Percentiles rank a stretch among this genome's conserved stretches.
phyloP scores from a whole-genome alignment of 2,113 vertebrate genomes.

The Chelonoidis abingdonii region DNA sequence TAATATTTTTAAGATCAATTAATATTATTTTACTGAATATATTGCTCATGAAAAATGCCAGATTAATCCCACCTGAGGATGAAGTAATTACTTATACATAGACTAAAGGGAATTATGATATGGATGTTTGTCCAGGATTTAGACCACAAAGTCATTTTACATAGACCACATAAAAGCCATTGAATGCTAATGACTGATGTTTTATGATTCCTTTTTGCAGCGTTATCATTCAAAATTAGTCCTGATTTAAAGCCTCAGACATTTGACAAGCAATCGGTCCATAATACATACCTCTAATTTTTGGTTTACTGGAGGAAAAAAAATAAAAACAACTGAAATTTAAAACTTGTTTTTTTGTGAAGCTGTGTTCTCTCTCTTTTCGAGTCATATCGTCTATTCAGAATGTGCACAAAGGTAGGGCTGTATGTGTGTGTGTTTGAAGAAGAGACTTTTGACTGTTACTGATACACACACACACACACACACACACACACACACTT shows the following conservation, averaged over 20 bases:
- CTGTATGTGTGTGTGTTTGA: background rate
- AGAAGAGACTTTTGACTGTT: background rate
- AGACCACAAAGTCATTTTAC: background rate
- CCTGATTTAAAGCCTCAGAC: conserved; percentile 1
- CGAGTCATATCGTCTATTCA: background rate
- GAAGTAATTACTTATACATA: background rate
- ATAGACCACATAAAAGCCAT: background rate
- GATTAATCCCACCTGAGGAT: background rate
- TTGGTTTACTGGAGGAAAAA: conserved; percentile 19
- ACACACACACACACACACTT: background rate
- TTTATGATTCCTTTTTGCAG: background rate
- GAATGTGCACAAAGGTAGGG: background rate
- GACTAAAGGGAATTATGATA: background rate
- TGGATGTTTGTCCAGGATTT: background rate
- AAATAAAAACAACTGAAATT: background rate
- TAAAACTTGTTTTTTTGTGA: background rate
- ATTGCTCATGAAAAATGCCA: background rate
- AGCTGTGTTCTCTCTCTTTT: background rate
- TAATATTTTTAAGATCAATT: background rate
- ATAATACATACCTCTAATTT: background rate
- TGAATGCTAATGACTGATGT: fast-evolving
- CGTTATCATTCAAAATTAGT: conserved; percentile 17
- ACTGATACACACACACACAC: background rate
- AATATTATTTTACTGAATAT: background rate
- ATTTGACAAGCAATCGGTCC: background rate